Percentiles rank a stretch among this genome's conserved stretches.
phyloP scores from a whole-genome alignment of 1,140 invertebrate species.

The Centruroides sculpturatus region DNA sequence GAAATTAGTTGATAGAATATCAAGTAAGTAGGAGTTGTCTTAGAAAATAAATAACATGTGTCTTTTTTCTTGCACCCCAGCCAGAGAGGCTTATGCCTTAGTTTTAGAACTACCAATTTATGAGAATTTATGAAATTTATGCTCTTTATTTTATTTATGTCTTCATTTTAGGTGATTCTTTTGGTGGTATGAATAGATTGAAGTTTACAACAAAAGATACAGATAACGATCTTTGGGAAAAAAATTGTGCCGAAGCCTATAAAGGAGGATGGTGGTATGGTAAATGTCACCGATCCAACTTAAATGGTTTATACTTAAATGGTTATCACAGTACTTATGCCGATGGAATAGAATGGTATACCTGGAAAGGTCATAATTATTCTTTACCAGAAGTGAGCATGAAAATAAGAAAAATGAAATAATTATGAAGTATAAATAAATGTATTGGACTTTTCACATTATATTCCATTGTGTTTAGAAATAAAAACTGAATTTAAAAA shows the following conservation, averaged over 20 bases:
- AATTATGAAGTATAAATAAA: no score
- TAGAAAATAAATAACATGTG: no score
- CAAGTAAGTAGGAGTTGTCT: no score
- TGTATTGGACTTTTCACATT: no score
- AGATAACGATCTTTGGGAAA: conserved; percentile 54
- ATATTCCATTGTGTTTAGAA: no score
- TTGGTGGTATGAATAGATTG: conserved; percentile 15
- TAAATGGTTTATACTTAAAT: conserved; percentile 78
- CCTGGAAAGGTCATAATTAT: conserved; percentile 17
- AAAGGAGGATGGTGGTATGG: conserved; percentile 38
- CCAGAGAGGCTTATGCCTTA: no score
- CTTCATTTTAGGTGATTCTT: conserved; percentile 10
- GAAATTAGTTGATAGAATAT: no score
- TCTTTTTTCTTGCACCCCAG: no score
- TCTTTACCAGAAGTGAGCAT: background rate
- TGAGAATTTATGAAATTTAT: no score
- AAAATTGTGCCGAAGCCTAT: conserved; percentile 44
- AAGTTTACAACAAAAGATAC: conserved; percentile 53
- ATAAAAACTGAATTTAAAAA: no score
- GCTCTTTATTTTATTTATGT: background rate
- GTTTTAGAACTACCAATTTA: no score
- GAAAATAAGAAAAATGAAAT: no score
- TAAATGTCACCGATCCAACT: conserved; percentile 81
- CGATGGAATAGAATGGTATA: conserved; percentile 17
- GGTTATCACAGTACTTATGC: conserved; percentile 54